Percentiles rank a stretch among this genome's conserved stretches.
These are phyloP conservation scores for Lophius piscatorius DNA, from an alignment of 2,113 vertebrate species.

Conservation along the genomic window DNA sequence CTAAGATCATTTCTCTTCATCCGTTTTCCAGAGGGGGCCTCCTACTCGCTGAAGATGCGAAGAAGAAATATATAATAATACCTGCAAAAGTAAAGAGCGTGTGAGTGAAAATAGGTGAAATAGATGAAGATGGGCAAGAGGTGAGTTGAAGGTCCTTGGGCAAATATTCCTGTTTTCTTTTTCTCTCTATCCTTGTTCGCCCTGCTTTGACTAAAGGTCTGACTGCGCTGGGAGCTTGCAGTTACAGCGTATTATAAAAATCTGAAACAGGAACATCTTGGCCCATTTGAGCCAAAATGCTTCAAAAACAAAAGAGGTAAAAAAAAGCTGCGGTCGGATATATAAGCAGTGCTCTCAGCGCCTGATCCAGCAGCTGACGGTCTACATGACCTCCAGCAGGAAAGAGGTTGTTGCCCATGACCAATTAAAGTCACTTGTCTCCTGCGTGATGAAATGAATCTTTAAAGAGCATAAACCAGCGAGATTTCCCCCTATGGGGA, in stretches of 20 bases:
- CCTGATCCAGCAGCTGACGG: constrained; percentile 8
- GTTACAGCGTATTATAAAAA: constrained; percentile 60
- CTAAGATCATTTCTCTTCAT: constrained; percentile 47
- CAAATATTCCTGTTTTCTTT: constrained; percentile 51
- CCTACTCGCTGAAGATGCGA: constrained; percentile 16
- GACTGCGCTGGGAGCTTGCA: constrained; percentile 39
- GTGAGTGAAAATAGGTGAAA: constrained; percentile 26
- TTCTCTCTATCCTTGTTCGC: constrained; percentile 46
- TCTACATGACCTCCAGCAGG: constrained; percentile 14
- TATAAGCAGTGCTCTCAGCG: constrained; percentile 11
- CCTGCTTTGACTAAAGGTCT: constrained; percentile 60
- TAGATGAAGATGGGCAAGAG: constrained; percentile 14
- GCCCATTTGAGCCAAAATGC: constrained; percentile 31
- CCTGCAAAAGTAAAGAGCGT: constrained; percentile 29
- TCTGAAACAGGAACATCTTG: constrained; percentile 46
- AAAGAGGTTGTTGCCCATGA: constrained; percentile 20
- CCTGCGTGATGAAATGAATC: constrained; percentile 61
- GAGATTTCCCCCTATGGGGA: constrained; percentile 53
- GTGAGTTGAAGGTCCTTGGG: constrained; percentile 40
- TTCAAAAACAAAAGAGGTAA: constrained; percentile 29
- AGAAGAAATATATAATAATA: constrained; percentile 39
- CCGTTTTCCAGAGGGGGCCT: constrained; percentile 22
- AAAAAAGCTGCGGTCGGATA: constrained; percentile 15
- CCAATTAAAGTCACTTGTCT: constrained; percentile 56
- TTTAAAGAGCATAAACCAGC: constrained; percentile 66